These are phyloP conservation scores for Ammodytes dubius DNA, from an alignment of 2,113 vertebrate species.

Conservation along the genomic window DNA sequence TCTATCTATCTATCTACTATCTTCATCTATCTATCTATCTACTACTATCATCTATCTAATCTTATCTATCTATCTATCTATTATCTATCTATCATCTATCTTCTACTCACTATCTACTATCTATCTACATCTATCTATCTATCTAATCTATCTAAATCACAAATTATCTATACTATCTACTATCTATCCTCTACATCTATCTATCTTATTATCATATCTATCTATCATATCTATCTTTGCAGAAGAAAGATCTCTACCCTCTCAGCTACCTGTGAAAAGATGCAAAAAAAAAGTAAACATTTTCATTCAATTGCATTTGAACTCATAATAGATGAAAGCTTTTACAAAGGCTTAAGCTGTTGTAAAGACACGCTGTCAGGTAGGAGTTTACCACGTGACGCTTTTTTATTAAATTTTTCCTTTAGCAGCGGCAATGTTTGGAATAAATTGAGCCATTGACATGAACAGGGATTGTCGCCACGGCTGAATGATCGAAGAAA, in stretches of 20 bases:
- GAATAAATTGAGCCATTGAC: slow-evolving; percentile 6
- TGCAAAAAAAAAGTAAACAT: background rate
- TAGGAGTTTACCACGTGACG: background rate
- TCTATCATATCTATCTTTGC: too few species aligned
- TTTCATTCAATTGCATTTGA: background rate
- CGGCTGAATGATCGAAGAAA: background rate
- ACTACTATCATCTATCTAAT: too few species aligned
- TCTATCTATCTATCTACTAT: too few species aligned
- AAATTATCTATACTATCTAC: too few species aligned
- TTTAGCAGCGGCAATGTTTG: background rate
- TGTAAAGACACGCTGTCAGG: background rate
- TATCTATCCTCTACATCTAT: too few species aligned
- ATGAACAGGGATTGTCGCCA: background rate
- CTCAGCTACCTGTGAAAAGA: background rate
- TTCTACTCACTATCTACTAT: too few species aligned
- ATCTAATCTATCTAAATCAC: too few species aligned
- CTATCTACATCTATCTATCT: too few species aligned
- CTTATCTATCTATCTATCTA: too few species aligned
- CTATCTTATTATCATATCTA: too few species aligned
- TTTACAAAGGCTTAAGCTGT: background rate
- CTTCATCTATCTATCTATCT: too few species aligned
- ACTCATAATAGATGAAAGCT: slow-evolving; percentile 5
- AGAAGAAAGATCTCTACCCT: background rate
- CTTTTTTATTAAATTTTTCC: background rate
- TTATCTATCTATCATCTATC: too few species aligned